Evolutionary conservation across 2,797 vertebrate species (phyloP).

Genomic region (Alectoris magna): DNA sequence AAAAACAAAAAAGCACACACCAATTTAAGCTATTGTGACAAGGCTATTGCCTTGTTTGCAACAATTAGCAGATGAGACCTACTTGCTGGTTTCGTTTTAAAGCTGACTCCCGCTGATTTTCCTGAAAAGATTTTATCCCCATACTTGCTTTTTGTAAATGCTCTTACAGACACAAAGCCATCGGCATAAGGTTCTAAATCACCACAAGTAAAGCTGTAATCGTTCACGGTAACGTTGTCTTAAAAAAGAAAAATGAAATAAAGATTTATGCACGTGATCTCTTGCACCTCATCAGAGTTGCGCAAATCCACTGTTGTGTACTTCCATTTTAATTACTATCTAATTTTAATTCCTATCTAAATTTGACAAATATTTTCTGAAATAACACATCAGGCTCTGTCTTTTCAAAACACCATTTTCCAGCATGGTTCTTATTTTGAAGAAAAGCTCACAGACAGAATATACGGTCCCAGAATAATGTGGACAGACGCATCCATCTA

Average conservation of each 20-base stretch:
- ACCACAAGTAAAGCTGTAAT: fast-evolving
- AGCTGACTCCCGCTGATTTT: fast-evolving
- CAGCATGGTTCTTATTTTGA: background rate
- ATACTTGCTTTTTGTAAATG: fast-evolving
- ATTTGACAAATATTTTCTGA: background rate
- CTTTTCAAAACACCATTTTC: background rate
- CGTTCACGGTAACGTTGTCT: fast-evolving
- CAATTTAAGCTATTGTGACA: background rate
- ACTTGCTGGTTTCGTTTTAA: background rate
- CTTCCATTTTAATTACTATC: background rate
- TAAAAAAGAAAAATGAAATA: fast-evolving
- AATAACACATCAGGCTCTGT: background rate
- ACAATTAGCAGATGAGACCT: background rate
- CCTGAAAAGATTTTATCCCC: fast-evolving
- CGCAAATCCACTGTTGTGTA: background rate
- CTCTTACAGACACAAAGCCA: fast-evolving
- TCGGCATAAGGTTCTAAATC: fast-evolving
- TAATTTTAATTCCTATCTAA: background rate
- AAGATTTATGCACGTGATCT: background rate
- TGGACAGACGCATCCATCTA: background rate
- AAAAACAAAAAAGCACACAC: background rate
- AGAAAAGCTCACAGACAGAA: background rate
- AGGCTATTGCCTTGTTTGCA: background rate
- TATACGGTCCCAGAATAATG: background rate
- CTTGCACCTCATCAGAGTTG: background rate